Conservation (phyloP, 2,113 vertebrate genomes). For the Catharus fuscescens region DNA sequence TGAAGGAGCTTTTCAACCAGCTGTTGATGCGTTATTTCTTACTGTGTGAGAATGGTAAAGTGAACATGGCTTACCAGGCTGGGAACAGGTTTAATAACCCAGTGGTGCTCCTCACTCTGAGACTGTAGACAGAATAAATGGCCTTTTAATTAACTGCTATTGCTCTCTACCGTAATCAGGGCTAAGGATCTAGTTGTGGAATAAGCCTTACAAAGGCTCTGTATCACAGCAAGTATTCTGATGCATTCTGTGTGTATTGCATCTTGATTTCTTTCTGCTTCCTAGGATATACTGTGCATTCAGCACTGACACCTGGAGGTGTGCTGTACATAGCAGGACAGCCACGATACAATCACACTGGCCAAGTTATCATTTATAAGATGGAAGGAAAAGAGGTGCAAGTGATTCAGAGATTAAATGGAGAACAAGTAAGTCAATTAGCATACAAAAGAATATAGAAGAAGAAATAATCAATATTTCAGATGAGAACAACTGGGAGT, state of each 20-base stretch:
- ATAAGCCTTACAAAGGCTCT: not conserved
- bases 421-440: conserved; percentile 85
- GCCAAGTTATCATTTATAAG: conserved; percentile 88
- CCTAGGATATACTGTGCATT: conserved; percentile 91
- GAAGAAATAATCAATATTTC: not conserved
- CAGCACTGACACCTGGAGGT: conserved; percentile 79
- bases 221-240: not conserved
- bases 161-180: not conserved
- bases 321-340: conserved; percentile 90
- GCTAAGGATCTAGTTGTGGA: not conserved
- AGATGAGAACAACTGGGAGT: not conserved
- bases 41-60: not conserved
- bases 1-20: not conserved
- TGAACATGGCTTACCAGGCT: not conserved
- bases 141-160: not conserved
- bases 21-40: not conserved
- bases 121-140: not conserved
- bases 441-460: not conserved
- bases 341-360: conserved; percentile 94
- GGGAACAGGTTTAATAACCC: not conserved
- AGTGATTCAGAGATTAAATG: conserved; percentile 85
- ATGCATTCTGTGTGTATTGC: not conserved
- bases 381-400: conserved; percentile 72
- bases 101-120: not conserved
- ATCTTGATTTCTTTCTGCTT: not conserved